Conservation (phyloP, 2,113 vertebrate genomes). For the Psephotus haematonotus region DNA sequence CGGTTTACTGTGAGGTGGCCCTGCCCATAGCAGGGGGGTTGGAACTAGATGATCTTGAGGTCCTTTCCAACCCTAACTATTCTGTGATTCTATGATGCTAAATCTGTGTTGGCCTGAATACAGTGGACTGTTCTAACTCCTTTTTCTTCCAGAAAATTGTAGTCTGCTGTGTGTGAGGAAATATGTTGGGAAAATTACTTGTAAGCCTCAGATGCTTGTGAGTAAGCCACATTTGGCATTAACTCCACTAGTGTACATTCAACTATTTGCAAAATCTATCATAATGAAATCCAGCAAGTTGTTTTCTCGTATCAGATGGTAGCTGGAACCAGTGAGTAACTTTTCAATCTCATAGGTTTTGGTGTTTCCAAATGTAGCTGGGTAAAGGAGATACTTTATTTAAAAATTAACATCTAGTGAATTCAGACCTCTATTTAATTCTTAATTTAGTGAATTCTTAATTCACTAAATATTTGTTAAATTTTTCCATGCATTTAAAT, state of each 20-base stretch:
- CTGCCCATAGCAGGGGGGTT: too few species aligned
- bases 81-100: too few species aligned
- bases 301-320: neutral
- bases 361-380: neutral
- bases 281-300: neutral
- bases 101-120: neutral
- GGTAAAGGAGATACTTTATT: neutral
- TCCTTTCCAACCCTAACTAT: too few species aligned
- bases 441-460: neutral
- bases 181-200: accelerated
- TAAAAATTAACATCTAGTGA: neutral
- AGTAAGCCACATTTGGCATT: accelerated
- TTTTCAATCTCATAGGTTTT: neutral
- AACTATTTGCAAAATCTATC: neutral
- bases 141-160: neutral
- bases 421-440: neutral
- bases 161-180: neutral
- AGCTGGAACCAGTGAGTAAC: neutral
- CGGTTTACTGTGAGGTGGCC: too few species aligned
- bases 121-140: neutral
- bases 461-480: neutral
- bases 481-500: neutral
- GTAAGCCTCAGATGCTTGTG: neutral
- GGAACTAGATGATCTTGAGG: too few species aligned
- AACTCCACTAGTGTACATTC: neutral